Evolutionary conservation across 2,113 vertebrate genomes (phyloP).

Genomic region (Ceyx melanurus): DNA sequence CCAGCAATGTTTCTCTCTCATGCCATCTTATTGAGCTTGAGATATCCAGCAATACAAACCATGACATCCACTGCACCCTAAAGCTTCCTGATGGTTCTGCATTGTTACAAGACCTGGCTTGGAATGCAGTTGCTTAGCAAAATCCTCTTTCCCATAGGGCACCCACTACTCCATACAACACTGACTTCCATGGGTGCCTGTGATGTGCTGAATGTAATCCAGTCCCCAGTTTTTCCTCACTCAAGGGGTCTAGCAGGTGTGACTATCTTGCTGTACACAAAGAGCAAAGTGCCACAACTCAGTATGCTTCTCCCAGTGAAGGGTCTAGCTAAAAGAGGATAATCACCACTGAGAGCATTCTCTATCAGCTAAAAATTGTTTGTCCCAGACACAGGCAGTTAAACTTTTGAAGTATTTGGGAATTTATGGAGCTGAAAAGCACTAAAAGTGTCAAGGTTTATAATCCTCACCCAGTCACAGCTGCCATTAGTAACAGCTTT

Average conservation of each 20-base stretch:
- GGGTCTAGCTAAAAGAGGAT: background rate
- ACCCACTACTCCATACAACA: background rate
- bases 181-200: background rate
- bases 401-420: background rate
- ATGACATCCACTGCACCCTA: background rate
- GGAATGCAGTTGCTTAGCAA: background rate
- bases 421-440: background rate
- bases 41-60: background rate
- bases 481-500: background rate
- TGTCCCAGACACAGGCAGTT: background rate
- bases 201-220: background rate
- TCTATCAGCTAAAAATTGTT: background rate
- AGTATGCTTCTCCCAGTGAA: background rate
- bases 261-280: background rate
- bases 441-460: background rate
- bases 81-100: background rate
- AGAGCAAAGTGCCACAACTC: background rate
- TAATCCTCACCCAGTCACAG: background rate
- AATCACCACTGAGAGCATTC: background rate
- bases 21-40: background rate
- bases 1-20: background rate
- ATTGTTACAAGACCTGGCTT: background rate
- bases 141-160: background rate
- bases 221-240: background rate
- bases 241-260: background rate